phyloP scores from a whole-genome alignment of 2,797 vertebrate genomes.

The Notoglanidium macrostoma region DNA sequence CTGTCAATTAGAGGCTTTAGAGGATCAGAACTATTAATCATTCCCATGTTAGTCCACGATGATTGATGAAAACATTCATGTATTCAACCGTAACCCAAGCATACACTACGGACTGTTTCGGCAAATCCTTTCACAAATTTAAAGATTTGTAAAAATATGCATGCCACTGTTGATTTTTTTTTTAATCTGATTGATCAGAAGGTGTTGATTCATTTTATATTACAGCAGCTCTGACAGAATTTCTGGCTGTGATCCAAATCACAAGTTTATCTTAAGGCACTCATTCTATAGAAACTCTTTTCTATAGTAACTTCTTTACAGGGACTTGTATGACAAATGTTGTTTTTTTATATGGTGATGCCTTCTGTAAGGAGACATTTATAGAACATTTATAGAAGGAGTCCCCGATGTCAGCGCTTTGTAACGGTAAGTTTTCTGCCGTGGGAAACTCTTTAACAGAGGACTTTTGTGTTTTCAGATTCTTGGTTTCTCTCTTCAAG shows the following conservation, averaged over 20 bases:
- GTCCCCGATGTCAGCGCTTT: not conserved
- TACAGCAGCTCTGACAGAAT: not conserved
- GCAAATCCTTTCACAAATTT: not conserved
- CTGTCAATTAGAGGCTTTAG: slow-evolving; percentile 50
- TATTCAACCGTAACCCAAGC: slow-evolving; percentile 5
- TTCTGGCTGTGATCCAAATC: not conserved
- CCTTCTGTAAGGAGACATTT: not conserved
- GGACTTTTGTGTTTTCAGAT: not conserved
- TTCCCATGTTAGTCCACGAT: slow-evolving; percentile 25
- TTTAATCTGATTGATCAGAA: not conserved
- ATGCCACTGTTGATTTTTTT: not conserved
- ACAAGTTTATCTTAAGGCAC: not conserved
- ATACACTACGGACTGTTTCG: not conserved
- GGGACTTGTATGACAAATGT: not conserved
- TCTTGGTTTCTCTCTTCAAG: not conserved
- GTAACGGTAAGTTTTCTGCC: not conserved
- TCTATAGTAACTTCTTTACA: not conserved
- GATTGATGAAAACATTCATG: slow-evolving; percentile 24
- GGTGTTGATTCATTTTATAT: not conserved
- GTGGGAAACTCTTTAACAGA: not conserved
- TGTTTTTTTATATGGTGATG: not conserved
- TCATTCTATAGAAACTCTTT: not conserved
- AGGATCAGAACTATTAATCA: slow-evolving; percentile 48
- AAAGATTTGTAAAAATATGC: not conserved
- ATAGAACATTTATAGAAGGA: not conserved